phyloP scores from a whole-genome alignment of 2,113 vertebrate species.

The Vicugna pacos region DNA sequence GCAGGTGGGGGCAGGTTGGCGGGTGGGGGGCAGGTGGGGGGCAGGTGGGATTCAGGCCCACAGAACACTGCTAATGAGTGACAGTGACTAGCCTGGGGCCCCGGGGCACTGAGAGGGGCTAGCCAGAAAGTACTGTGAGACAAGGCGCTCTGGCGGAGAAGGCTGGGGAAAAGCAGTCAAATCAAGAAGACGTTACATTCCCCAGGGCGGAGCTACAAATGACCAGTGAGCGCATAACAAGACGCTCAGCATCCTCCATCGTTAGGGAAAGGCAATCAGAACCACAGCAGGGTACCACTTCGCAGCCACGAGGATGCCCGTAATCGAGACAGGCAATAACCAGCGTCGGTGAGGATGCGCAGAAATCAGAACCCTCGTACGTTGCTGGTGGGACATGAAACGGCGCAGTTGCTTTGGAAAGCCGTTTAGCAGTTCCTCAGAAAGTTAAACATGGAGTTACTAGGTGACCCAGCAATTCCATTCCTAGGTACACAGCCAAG shows the following conservation, averaged over 20 bases:
- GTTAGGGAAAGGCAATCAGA: neutral
- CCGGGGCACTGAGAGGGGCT: neutral
- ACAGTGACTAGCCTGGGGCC: neutral
- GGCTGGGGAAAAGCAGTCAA: neutral
- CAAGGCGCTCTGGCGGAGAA: neutral
- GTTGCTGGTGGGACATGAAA: neutral
- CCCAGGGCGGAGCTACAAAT: neutral
- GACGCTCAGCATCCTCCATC: neutral
- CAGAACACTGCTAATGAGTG: rapidly evolving
- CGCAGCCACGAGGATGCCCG: neutral
- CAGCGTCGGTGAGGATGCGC: rapidly evolving
- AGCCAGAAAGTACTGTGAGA: neutral
- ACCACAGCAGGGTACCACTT: rapidly evolving
- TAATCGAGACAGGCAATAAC: neutral
- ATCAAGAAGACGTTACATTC: neutral
- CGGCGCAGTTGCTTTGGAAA: neutral
- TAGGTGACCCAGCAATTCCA: neutral
- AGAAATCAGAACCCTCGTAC: rapidly evolving
- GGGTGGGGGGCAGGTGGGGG: neutral
- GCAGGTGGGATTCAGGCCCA: neutral
- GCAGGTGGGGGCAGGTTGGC: neutral
- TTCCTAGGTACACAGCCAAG: neutral
- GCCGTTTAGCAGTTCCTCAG: neutral
- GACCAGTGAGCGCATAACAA: neutral
- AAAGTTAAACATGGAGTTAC: no score